Evolutionary conservation across 2,888 invertebrate genomes (phyloP), one percentile per base, ranked within the genome.

Genomic region (Eudemis profundana): DNA sequence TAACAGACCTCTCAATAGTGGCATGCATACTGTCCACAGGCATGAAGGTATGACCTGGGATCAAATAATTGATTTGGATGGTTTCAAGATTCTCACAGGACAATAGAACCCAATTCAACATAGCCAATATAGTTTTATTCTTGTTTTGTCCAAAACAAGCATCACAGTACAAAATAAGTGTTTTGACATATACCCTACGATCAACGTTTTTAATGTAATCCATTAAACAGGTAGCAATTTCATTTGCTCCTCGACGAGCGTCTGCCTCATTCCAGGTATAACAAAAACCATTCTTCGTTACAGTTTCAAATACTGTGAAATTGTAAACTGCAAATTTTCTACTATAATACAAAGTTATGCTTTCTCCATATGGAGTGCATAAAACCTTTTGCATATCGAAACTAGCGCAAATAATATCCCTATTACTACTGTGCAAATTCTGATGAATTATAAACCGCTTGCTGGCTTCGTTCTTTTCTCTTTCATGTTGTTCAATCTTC

Each of bases 31-130:
- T 17, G 17, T 44, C 42, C 7, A 19, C 42, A 2, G 42, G 42
- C 42, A 44, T 44, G 1, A 17, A 17, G 4, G 42, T 44, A 7
- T 44, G 42, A 8, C 42, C 19, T 1, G 42, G 42, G 5, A 44
- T 17, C 15, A 44, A 17, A 17, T 44, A 44, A 17, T 44, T 44
- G 2, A 44, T 44, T 17, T 44, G 42, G 10, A 44, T 44, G n/a
- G 14, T 14, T 15, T 14, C 15, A 7, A 44, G 2, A 19, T 44
- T 44, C 7, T 17, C 17, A 7, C 42, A 44, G 3, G 3, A 3
- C 2, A 2, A 7, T 10, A 44, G 8, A 19, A 10, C 10, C 3
- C 7, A 40, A 17, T n/a, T 4, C 1, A 44, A 27, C 15, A 17
- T 17, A 3, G 17, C 17, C 17, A 42, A 17, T 1, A 42, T 15